A percentile compares a stretch with the other conserved stretches of the same genome.
These are phyloP conservation scores for Cheirogaleus major DNA, from an alignment of 2,797 vertebrate species.

Conservation along the genomic window DNA sequence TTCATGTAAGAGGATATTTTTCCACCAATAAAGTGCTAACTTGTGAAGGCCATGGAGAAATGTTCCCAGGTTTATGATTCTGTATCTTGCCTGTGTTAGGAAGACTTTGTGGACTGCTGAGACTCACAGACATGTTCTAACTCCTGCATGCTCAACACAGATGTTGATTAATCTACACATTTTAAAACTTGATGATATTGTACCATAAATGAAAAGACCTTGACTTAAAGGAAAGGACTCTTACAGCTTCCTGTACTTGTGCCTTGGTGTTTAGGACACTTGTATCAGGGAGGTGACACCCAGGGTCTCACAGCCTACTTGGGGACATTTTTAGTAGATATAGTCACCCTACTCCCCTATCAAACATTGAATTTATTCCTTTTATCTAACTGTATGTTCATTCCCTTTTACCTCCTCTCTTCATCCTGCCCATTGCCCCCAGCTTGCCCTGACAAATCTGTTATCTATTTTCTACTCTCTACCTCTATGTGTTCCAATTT, in stretches of 20 bases:
- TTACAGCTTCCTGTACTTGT: background rate
- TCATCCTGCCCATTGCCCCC: too few species aligned
- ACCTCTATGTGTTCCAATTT: too few species aligned
- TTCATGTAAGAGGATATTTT: background rate
- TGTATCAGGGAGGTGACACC: background rate
- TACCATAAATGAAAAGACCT: background rate
- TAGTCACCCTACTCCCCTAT: too few species aligned
- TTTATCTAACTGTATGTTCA: too few species aligned
- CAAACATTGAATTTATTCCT: too few species aligned
- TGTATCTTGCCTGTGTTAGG: background rate
- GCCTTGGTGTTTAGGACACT: background rate
- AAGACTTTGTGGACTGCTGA: background rate
- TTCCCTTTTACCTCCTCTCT: too few species aligned
- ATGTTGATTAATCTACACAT: too few species aligned
- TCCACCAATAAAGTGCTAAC: background rate
- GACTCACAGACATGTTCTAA: background rate
- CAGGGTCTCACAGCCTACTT: background rate
- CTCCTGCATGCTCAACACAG: too few species aligned
- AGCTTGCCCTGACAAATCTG: too few species aligned
- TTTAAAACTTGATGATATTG: background rate
- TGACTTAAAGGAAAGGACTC: background rate
- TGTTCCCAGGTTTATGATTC: background rate
- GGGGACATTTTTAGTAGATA: too few species aligned
- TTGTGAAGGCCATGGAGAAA: background rate
- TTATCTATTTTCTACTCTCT: too few species aligned